Evolutionary conservation across 2,797 vertebrate genomes (phyloP).

Genomic region (Intellagama lesueurii): DNA sequence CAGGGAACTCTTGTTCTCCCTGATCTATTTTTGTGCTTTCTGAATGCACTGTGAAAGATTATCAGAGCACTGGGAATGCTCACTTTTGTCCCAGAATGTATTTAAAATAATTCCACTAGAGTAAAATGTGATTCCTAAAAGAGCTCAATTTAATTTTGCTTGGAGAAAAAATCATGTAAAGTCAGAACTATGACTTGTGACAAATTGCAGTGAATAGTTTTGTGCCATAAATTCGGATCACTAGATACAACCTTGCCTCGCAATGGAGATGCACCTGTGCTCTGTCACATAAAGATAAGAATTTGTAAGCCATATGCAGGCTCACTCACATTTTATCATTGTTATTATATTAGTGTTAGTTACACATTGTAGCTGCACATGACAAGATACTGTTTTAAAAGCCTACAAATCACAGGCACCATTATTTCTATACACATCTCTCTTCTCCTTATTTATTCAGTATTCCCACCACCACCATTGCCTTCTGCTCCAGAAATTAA

Average conservation of each 20-base stretch:
- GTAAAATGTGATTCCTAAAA: conserved; percentile 1
- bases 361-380: background rate
- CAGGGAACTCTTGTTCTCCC: background rate
- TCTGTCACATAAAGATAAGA: background rate
- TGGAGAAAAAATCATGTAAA: conserved; percentile 1
- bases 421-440: conserved; percentile 4
- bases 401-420: background rate
- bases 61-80: background rate
- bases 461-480: no score
- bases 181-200: conserved; percentile 15
- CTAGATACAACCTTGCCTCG: background rate
- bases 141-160: conserved; percentile 20
- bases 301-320: background rate
- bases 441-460: background rate
- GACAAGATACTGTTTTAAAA: background rate
- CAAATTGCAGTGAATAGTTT: conserved; percentile 26
- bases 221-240: background rate
- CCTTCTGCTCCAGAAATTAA: background rate
- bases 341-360: background rate
- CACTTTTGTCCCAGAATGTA: background rate
- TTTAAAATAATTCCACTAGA: background rate
- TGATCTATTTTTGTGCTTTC: background rate
- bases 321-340: background rate
- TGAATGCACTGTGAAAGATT: background rate
- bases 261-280: conserved; percentile 11